Conservation (phyloP, 2,113 vertebrate genomes). For the Rissa tridactyla region DNA sequence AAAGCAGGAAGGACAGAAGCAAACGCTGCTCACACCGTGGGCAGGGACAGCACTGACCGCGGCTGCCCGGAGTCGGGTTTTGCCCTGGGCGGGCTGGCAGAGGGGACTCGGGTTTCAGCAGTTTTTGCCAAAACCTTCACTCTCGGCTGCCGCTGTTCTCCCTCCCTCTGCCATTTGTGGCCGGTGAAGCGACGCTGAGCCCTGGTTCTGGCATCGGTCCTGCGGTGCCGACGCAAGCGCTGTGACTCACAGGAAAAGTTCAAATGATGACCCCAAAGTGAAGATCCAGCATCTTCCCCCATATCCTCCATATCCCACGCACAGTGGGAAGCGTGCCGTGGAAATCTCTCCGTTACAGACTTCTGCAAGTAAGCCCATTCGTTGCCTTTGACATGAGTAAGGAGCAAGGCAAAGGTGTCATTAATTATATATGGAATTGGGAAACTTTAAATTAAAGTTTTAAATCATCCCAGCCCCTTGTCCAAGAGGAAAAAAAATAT, state of each 20-base stretch:
- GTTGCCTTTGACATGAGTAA: background rate
- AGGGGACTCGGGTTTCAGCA: background rate
- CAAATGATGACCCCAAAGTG: background rate
- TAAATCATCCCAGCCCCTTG: background rate
- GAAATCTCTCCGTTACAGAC: background rate
- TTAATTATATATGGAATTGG: background rate
- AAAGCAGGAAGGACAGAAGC: background rate
- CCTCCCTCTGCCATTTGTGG: background rate
- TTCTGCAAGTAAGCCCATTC: background rate
- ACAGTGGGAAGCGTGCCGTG: accelerated
- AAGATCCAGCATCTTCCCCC: background rate
- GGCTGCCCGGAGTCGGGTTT: background rate
- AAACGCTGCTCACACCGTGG: too few species aligned
- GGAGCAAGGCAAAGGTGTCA: background rate
- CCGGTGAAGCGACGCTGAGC: too few species aligned
- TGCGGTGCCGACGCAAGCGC: background rate
- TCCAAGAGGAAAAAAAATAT: background rate
- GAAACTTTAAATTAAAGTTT: background rate
- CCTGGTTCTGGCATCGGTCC: background rate
- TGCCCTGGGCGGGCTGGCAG: too few species aligned
- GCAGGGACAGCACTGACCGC: background rate
- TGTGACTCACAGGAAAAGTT: background rate
- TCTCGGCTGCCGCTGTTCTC: background rate
- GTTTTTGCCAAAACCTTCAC: background rate
- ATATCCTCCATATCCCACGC: accelerated